Base-by-base conservation (phyloP, 2,113 vertebrate species). In the Otus sunia region DNA sequence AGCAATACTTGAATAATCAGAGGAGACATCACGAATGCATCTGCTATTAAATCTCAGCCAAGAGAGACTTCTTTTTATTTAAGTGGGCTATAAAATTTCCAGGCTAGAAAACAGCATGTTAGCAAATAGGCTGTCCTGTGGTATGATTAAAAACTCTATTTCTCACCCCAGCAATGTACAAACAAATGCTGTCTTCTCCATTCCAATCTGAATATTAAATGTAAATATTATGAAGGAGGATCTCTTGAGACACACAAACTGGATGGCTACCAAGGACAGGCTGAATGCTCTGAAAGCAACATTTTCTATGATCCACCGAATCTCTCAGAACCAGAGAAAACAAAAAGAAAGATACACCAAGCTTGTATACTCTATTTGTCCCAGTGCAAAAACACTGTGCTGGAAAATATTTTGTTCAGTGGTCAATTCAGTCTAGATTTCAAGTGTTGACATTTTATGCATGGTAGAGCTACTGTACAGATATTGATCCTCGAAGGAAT, bases 121-220 rank as follows among this genome's bases (percentile, higher is more conserved):
- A 78, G 30, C 30, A 87, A 96, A 78, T 45, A 62, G 5, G 9
- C 50, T 85, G 49, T 66, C 49, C 69, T 30, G 6, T 47, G 13
- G 30, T 45, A 81, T 37, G 30, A 92, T 58, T 90, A 69, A 69
- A 92, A 92, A 36, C 20, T 85, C 15, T 78, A 23, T 36, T 89
- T 92, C 72, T 94, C 53, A 85, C 45, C 53, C 36, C 58, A 53
- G 60, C 27, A 78, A 60, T 47, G 36, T 27, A 72, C 5, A 67
- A 87, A 94, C 60, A 91, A 95, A 90, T 53, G 58, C n/a, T 36
- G 20, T 60, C 74, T 85, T 91, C 86, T 79, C 73, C 66, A 62
- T 73, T 96, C 76, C 77, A 85, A 88, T 85, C 34, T 87, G 76
- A 91, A 66, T 92, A 95, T 82, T 69, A 94, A 87, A 92, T 68